Percentiles rank a stretch among this genome's conserved stretches.
phyloP scores from a whole-genome alignment of 2,888 invertebrate genomes.

The Hypomecis punctinalis region DNA sequence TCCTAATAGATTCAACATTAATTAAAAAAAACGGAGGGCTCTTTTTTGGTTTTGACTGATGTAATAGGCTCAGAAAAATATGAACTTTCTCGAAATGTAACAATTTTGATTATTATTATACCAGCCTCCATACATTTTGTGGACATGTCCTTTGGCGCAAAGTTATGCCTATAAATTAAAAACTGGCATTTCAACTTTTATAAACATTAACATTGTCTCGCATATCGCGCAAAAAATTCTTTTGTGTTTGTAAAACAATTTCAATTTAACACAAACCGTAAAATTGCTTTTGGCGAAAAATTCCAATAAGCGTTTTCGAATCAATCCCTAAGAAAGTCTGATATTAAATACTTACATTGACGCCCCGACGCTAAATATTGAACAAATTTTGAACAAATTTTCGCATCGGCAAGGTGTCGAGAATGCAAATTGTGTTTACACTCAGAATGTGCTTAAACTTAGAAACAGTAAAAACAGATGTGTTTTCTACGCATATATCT shows the following conservation, averaged over 20 bases:
- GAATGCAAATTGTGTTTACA: constrained; percentile 64
- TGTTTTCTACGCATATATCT: too few relatives aligned
- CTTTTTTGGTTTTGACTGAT: too few relatives aligned
- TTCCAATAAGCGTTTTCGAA: constrained; percentile 34
- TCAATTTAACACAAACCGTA: constrained; percentile 12
- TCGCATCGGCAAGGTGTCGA: constrained; percentile 54
- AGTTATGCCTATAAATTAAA: too few relatives aligned
- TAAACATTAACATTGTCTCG: not conserved
- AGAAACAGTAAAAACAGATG: too few relatives aligned
- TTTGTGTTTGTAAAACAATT: constrained; percentile 19
- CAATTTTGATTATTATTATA: too few relatives aligned
- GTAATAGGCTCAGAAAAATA: too few relatives aligned
- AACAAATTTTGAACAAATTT: constrained; percentile 30
- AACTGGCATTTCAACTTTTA: too few relatives aligned
- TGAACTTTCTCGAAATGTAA: too few relatives aligned
- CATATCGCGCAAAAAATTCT: not conserved
- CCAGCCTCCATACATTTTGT: too few relatives aligned
- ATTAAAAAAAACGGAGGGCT: too few relatives aligned
- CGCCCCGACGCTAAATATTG: constrained; percentile 49
- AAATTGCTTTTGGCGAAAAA: constrained; percentile 28
- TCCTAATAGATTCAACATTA: too few relatives aligned
- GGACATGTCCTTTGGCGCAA: too few relatives aligned
- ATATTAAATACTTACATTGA: constrained; percentile 39
- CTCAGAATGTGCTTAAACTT: constrained; percentile 45
- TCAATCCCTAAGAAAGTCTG: constrained; percentile 24